These are phyloP conservation scores for Cavia porcellus DNA, from an alignment of 2,113 vertebrate genomes.

Conservation along the genomic window DNA sequence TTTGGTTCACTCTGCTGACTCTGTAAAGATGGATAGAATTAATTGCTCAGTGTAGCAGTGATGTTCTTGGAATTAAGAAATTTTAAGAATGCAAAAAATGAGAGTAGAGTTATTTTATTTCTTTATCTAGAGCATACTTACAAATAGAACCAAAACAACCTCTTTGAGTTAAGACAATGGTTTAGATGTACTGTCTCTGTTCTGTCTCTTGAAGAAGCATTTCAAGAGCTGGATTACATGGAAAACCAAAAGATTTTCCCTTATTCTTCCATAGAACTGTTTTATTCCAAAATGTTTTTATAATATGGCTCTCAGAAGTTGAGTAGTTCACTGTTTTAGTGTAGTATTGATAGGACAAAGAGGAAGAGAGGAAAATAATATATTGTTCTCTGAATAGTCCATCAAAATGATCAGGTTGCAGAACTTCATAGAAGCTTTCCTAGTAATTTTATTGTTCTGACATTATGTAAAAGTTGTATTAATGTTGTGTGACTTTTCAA, in stretches of 20 bases:
- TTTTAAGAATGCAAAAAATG: slow-evolving; percentile 40
- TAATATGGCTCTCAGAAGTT: slow-evolving; percentile 64
- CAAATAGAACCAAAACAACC: neutral
- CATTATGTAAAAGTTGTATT: slow-evolving; percentile 88
- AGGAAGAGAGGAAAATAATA: slow-evolving; percentile 75
- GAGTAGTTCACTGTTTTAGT: slow-evolving; percentile 76
- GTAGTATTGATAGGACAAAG: slow-evolving; percentile 74
- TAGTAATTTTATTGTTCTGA: slow-evolving; percentile 86
- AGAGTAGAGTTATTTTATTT: slow-evolving; percentile 75
- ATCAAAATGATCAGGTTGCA: slow-evolving; percentile 80
- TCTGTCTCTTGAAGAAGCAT: neutral
- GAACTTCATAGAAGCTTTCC: slow-evolving; percentile 88
- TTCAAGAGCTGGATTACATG: slow-evolving; percentile 37
- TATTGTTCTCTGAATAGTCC: slow-evolving; percentile 78
- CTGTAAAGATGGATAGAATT: slow-evolving; percentile 57
- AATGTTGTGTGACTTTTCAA: slow-evolving; percentile 87
- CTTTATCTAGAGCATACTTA: neutral
- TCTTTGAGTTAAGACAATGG: neutral
- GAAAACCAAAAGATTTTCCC: neutral
- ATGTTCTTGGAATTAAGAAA: slow-evolving; percentile 78
- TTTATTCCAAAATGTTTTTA: slow-evolving; percentile 45
- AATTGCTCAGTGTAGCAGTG: slow-evolving; percentile 56
- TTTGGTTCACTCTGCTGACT: slow-evolving; percentile 63
- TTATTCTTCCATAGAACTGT: neutral
- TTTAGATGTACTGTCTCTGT: neutral